phyloP scores from a whole-genome alignment of 2,797 vertebrate genomes.

The Emydoidea blandingii region DNA sequence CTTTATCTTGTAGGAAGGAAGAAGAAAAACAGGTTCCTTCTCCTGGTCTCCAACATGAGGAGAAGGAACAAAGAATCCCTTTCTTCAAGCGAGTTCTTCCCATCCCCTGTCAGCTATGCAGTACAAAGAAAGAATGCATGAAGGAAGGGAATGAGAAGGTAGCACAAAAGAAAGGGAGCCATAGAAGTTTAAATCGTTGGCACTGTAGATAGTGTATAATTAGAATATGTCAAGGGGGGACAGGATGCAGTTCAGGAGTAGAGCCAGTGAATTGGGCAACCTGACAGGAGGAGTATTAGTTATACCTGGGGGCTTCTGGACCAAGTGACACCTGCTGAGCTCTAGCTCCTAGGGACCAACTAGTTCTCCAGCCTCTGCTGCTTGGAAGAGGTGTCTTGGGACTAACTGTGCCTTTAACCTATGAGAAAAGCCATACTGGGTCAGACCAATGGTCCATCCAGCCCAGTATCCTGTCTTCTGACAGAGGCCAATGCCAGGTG shows the following conservation, averaged over 20 bases:
- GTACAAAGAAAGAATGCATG: neutral
- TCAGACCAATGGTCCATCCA: too few relatives aligned
- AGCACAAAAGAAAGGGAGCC: neutral
- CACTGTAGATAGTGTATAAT: neutral
- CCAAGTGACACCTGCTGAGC: neutral
- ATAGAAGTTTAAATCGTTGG: neutral
- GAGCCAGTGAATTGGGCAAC: neutral
- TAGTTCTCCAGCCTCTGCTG: neutral
- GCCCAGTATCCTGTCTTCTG: too few relatives aligned
- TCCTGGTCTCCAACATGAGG: too few relatives aligned
- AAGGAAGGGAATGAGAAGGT: neutral
- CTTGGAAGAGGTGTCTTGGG: too few relatives aligned
- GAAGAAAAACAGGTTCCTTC: neutral
- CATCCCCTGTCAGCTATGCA: neutral
- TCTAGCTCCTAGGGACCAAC: neutral
- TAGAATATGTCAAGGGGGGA: too few relatives aligned
- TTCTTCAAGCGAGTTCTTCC: too few relatives aligned
- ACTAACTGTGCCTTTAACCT: too few relatives aligned
- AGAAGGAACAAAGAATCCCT: too few relatives aligned
- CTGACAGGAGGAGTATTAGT: neutral
- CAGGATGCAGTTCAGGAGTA: neutral
- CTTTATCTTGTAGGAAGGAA: neutral
- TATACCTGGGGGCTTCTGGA: neutral
- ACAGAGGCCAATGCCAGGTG: too few relatives aligned
- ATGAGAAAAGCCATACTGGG: too few relatives aligned